A percentile compares a stretch with the other conserved stretches of the same genome.
phyloP scores from a whole-genome alignment of 2,888 invertebrate genomes.

The Eristalis pertinax region DNA sequence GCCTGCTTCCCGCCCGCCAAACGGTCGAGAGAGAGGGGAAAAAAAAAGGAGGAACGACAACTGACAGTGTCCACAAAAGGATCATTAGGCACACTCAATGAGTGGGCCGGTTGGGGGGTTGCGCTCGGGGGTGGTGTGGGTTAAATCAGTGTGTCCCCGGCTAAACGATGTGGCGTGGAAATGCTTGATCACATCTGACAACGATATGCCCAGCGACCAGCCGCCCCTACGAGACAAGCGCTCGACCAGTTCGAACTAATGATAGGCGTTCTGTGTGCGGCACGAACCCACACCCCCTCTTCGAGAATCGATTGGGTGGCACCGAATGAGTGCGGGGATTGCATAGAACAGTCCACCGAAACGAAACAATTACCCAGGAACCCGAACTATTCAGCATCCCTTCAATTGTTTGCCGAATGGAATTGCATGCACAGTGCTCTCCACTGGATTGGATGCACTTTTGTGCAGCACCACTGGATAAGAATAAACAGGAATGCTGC shows the following conservation, averaged over 20 bases:
- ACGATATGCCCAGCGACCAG: slow-evolving; percentile 21
- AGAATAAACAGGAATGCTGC: slow-evolving; percentile 1
- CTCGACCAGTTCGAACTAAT: slow-evolving; percentile 24
- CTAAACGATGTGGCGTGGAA: slow-evolving; percentile 58
- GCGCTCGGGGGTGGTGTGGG: too few relatives aligned
- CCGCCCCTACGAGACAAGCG: slow-evolving; percentile 2
- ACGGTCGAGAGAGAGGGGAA: neutral
- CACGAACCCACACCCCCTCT: neutral
- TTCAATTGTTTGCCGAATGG: slow-evolving; percentile 64
- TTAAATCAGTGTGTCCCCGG: slow-evolving; percentile 45
- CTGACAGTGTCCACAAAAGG: slow-evolving; percentile 33
- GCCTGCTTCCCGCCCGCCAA: neutral
- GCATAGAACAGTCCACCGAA: neutral
- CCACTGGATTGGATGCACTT: slow-evolving; percentile 48
- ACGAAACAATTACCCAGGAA: slow-evolving; percentile 60
- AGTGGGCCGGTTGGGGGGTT: neutral
- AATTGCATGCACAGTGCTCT: slow-evolving; percentile 31
- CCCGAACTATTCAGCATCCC: slow-evolving; percentile 45
- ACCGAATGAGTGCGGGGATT: neutral
- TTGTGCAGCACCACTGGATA: slow-evolving; percentile 28
- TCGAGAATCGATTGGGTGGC: slow-evolving; percentile 45
- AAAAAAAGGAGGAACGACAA: slow-evolving; percentile 20
- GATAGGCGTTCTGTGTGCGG: slow-evolving; percentile 44
- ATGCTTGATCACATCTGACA: slow-evolving; percentile 64
- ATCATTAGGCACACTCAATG: slow-evolving; percentile 56